Conservation (phyloP, 30 jellyfish, hydroid and myxozoan species). For the Pseudorhiza aurosa region DNA sequence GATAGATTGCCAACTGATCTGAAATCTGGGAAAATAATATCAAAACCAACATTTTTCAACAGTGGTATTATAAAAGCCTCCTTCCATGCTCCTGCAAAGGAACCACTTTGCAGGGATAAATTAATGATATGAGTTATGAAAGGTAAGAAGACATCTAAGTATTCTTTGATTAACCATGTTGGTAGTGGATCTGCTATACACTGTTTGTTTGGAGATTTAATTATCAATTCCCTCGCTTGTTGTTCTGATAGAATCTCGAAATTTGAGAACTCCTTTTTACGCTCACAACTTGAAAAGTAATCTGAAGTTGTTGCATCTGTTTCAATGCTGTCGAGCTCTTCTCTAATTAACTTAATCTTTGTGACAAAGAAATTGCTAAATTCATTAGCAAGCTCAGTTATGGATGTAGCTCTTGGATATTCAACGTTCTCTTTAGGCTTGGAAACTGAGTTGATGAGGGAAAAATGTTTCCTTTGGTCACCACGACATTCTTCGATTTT, state of each 20-base stretch:
- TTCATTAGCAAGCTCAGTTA: conserved; percentile 24
- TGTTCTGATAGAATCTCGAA: conserved; percentile 1
- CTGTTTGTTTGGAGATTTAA: conserved; percentile 15
- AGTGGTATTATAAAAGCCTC: conserved; percentile 30
- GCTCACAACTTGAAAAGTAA: neutral
- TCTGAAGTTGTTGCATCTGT: conserved; percentile 14
- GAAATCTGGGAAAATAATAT: conserved; percentile 18
- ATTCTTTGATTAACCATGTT: conserved; percentile 1
- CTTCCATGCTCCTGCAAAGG: conserved; percentile 27
- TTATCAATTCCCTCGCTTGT: conserved; percentile 21
- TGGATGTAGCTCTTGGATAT: conserved; percentile 32
- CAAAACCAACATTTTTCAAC: conserved; percentile 45
- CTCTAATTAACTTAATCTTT: conserved; percentile 30
- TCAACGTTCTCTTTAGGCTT: neutral
- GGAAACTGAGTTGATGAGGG: conserved; percentile 1
- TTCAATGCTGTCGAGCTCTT: conserved; percentile 33
- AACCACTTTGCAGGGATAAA: conserved; percentile 13
- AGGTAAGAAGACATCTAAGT: conserved; percentile 9
- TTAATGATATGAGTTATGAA: neutral
- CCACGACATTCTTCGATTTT: conserved; percentile 11
- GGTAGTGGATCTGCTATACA: neutral
- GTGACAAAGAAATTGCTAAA: conserved; percentile 30
- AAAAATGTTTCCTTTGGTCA: conserved; percentile 49
- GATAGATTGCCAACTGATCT: conserved; percentile 45
- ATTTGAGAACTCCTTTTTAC: conserved; percentile 6